Conservation (phyloP, 2,113 vertebrate species). For the Callorhinus ursinus region DNA sequence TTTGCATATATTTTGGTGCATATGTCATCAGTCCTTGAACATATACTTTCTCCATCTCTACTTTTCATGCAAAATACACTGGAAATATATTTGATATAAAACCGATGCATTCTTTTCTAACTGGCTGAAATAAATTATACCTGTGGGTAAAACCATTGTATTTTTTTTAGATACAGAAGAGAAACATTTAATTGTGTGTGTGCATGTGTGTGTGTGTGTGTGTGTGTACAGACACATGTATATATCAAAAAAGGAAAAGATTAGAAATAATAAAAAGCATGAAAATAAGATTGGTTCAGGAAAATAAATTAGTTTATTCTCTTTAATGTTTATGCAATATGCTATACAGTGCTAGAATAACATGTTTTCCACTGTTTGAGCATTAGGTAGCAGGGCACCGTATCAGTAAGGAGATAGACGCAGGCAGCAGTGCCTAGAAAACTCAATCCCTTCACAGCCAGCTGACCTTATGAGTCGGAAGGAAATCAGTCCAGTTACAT, state of each 20-base stretch:
- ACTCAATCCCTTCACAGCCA: not conserved
- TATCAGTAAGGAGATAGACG: not conserved
- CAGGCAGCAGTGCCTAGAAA: not conserved
- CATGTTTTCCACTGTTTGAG: not conserved
- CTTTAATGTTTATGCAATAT: not conserved
- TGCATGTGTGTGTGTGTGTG: not conserved
- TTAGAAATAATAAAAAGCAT: not conserved
- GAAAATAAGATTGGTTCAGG: not conserved
- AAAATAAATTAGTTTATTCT: not conserved
- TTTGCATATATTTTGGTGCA: not conserved
- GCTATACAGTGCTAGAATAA: not conserved
- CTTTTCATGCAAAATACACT: not conserved
- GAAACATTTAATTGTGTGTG: not conserved
- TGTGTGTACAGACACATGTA: not conserved
- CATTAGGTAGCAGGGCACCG: not conserved
- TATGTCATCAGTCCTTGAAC: not conserved
- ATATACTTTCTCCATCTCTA: not conserved
- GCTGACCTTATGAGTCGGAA: not conserved
- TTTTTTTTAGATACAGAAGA: not conserved
- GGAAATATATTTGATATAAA: slow-evolving; percentile 9
- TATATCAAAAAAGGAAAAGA: not conserved
- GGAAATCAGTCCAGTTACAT: slow-evolving; percentile 28
- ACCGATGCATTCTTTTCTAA: not conserved
- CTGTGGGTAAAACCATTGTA: not conserved
- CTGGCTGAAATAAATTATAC: not conserved